Evolutionary conservation across 1,140 invertebrate species (phyloP).

Genomic region (Bombus cullumanus): DNA sequence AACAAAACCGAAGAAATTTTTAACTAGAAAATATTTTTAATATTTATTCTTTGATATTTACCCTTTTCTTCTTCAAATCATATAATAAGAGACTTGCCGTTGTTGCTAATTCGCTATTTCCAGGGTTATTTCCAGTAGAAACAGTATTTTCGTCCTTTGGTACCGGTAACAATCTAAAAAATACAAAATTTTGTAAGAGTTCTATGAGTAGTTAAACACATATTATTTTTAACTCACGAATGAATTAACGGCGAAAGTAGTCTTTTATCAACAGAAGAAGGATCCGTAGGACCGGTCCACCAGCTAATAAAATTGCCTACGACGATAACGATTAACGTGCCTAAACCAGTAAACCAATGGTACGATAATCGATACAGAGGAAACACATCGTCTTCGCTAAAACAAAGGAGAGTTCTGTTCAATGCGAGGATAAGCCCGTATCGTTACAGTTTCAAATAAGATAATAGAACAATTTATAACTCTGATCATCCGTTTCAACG

Average conservation of each 20-base stretch:
- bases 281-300: constrained; percentile 86
- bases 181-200: neutral
- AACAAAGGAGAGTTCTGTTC: constrained; percentile 26
- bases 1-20: neutral
- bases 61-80: constrained; percentile 36
- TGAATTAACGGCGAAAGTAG: constrained; percentile 86
- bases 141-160: constrained; percentile 20
- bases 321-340: constrained; percentile 84
- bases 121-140: neutral
- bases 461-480: neutral
- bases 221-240: constrained; percentile 69
- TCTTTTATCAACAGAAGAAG: constrained; percentile 84
- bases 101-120: constrained; percentile 2
- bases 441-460: neutral
- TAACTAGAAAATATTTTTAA: neutral
- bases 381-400: constrained; percentile 84
- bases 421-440: neutral
- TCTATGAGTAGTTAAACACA: no score
- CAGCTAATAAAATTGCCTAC: constrained; percentile 87
- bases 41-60: neutral
- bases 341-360: constrained; percentile 90
- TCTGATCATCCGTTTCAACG: neutral
- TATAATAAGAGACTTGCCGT: constrained; percentile 40
- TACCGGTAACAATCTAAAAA: constrained; percentile 47
- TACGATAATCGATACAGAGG: constrained; percentile 89